Conservation (phyloP, 2,113 vertebrate species). For the Thunnus maccoyii region DNA sequence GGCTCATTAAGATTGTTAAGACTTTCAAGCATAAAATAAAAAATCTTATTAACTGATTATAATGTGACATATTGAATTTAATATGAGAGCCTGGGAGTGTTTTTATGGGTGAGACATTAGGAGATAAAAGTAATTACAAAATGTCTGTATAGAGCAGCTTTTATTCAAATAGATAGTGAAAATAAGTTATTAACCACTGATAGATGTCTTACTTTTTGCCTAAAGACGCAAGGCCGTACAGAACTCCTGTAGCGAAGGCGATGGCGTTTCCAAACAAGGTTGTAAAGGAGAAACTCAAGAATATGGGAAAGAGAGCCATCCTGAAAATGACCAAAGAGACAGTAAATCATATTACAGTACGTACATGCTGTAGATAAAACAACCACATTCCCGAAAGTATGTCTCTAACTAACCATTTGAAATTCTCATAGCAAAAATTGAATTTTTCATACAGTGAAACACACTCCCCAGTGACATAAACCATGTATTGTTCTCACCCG, state of each 20-base stretch:
- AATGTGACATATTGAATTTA: slow-evolving; percentile 33
- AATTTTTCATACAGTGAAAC: neutral
- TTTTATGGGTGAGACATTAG: slow-evolving; percentile 27
- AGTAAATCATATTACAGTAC: slow-evolving; percentile 14
- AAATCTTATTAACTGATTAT: slow-evolving; percentile 45
- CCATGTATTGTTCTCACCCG: slow-evolving; percentile 84
- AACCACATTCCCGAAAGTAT: neutral
- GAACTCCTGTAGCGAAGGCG: slow-evolving; percentile 94
- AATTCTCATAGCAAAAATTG: neutral
- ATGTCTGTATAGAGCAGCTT: neutral
- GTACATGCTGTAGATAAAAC: neutral
- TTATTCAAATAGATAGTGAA: neutral
- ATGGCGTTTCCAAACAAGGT: slow-evolving; percentile 94
- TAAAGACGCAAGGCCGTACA: slow-evolving; percentile 93
- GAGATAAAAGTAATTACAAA: slow-evolving; percentile 26
- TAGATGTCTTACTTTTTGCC: slow-evolving; percentile 91
- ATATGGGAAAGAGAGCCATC: slow-evolving; percentile 91
- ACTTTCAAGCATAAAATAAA: slow-evolving; percentile 5
- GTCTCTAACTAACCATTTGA: neutral
- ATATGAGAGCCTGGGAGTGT: slow-evolving; percentile 31
- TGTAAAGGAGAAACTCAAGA: slow-evolving; percentile 92
- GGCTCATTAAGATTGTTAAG: slow-evolving; percentile 40
- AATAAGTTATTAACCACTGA: neutral
- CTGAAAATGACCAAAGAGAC: slow-evolving; percentile 75
- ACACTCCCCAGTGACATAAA: neutral